phyloP scores from a whole-genome alignment of 2,888 invertebrate species.

The Eupithecia centaureata region DNA sequence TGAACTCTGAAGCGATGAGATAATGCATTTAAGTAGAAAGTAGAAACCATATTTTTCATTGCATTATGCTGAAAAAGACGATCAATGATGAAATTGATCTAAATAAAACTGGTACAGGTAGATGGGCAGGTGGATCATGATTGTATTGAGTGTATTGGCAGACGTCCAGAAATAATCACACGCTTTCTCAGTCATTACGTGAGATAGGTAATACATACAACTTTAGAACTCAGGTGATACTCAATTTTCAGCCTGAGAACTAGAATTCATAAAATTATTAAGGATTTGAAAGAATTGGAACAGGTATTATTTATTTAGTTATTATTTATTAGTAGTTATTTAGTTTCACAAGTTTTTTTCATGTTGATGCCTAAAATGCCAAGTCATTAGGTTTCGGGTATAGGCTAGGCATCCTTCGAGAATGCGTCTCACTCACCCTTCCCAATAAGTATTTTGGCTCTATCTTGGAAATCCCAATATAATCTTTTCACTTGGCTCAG shows the following conservation, averaged over 20 bases:
- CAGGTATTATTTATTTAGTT: too few relatives aligned
- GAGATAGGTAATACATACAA: neutral
- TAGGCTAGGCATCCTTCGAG: neutral
- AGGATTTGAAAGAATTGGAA: neutral
- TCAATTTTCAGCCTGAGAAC: neutral
- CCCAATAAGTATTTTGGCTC: constrained; percentile 19
- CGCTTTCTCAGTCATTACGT: neutral
- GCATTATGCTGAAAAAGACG: neutral
- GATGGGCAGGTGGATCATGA: constrained; percentile 7
- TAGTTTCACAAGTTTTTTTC: neutral
- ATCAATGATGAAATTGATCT: neutral
- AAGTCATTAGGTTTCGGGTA: neutral
- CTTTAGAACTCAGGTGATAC: neutral
- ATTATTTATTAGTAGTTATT: too few relatives aligned
- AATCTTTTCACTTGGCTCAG: constrained; percentile 23
- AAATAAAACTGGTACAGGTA: constrained; percentile 1
- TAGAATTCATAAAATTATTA: neutral
- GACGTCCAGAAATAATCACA: constrained; percentile 20
- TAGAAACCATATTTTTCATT: neutral
- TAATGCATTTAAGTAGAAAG: neutral
- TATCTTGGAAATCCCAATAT: constrained; percentile 18
- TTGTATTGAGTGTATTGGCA: constrained; percentile 20
- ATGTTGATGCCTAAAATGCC: neutral
- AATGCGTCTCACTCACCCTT: neutral
- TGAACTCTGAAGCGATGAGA: neutral